phyloP scores from a whole-genome alignment of 1,140 invertebrate species.

The Bombus superbus region DNA sequence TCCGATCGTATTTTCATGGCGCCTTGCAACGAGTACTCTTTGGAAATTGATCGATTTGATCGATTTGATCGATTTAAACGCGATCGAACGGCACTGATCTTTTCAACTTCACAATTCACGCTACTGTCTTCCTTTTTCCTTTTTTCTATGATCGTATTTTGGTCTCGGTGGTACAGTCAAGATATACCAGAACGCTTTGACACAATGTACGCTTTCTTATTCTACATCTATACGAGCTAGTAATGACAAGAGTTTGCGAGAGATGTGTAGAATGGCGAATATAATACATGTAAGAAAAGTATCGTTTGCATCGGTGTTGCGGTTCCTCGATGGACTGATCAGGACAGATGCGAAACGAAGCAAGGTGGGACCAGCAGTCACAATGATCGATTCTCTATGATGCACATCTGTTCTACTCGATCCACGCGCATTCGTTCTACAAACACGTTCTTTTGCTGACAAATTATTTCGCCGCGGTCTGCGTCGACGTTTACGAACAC shows the following conservation, averaged over 20 bases:
- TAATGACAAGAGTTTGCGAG: constrained; percentile 49
- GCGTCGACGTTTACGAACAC: neutral
- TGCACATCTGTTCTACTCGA: constrained; percentile 51
- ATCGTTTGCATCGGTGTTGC: constrained; percentile 51
- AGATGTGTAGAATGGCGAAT: constrained; percentile 54
- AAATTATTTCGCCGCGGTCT: neutral
- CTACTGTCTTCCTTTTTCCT: constrained; percentile 19
- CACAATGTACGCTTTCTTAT: constrained; percentile 32
- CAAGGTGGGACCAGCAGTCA: constrained; percentile 82
- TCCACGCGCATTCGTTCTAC: constrained; percentile 28
- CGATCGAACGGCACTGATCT: constrained; percentile 11
- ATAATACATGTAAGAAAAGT: constrained; percentile 34
- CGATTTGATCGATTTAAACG: neutral
- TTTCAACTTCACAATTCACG: neutral
- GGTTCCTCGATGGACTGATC: constrained; percentile 57
- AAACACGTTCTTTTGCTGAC: neutral
- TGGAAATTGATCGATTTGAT: too few relatives aligned
- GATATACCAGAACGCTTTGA: constrained; percentile 16
- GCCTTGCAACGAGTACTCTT: neutral
- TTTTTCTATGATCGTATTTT: constrained; percentile 1
- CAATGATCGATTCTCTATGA: constrained; percentile 70
- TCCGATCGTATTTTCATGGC: neutral
- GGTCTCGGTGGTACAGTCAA: neutral
- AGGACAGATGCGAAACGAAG: constrained; percentile 74
- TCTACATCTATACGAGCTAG: constrained; percentile 55